These are phyloP conservation scores for Cyprinodon brontotheroides DNA, from an alignment of 2,113 vertebrate genomes.

Conservation along the genomic window DNA sequence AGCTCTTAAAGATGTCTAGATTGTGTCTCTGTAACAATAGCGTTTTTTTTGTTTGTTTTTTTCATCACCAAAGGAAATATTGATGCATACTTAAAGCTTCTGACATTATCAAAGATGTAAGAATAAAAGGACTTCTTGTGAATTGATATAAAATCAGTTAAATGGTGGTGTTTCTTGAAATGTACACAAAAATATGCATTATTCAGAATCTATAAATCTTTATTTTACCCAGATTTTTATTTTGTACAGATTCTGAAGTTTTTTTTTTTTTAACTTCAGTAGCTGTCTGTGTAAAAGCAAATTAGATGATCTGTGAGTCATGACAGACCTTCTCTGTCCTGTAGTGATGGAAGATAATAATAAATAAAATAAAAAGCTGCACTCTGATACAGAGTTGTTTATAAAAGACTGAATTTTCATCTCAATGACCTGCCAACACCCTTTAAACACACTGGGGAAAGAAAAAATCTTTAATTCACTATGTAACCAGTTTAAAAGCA, in stretches of 20 bases:
- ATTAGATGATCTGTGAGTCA: slow-evolving; percentile 32
- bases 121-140: slow-evolving; percentile 60
- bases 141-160: slow-evolving; percentile 60
- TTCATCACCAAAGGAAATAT: slow-evolving; percentile 66
- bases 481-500: slow-evolving; percentile 61
- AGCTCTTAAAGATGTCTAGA: slow-evolving; percentile 53
- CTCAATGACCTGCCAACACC: slow-evolving; percentile 35
- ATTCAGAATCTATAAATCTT: slow-evolving; percentile 53
- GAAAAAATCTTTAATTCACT: slow-evolving; percentile 25
- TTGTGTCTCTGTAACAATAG: slow-evolving; percentile 43
- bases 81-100: slow-evolving; percentile 39
- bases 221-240: slow-evolving; percentile 51
- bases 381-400: slow-evolving; percentile 19
- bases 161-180: slow-evolving; percentile 36
- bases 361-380: slow-evolving; percentile 2
- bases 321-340: slow-evolving; percentile 28
- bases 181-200: slow-evolving; percentile 42
- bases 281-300: slow-evolving; percentile 17
- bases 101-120: slow-evolving; percentile 44
- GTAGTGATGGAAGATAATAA: slow-evolving; percentile 30
- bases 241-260: slow-evolving; percentile 19
- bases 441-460: slow-evolving; percentile 10
- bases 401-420: slow-evolving; percentile 37
- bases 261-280: slow-evolving; percentile 2
- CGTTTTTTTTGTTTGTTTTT: slow-evolving; percentile 20